Evolutionary conservation across 2,797 vertebrate genomes (phyloP), one percentile per base, ranked within the genome.

Genomic region (Sebastes taczanowskii): DNA sequence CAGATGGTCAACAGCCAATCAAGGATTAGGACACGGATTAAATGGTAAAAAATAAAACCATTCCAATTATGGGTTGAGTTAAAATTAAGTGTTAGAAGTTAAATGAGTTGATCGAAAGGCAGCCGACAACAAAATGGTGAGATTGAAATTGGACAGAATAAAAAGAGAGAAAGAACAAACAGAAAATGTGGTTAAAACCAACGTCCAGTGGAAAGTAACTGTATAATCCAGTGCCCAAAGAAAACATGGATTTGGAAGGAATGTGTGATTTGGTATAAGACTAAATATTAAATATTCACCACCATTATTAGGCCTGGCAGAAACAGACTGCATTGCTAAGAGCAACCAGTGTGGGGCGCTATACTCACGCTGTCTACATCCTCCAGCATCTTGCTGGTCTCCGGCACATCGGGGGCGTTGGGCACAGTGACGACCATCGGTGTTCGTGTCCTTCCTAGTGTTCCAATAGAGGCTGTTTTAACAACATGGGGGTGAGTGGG

Each of bases 381-480:
- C 84, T 99, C 98, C 38, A 99, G 95, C 97, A 99, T 98, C 91
- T 96, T 96, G 63, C 97, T 97, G 90, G 96, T 97, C 93, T 99
- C 98, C 42, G 97, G 96, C 46, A 97, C 95, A 0, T 99, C 98
- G 0, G 98, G 98, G 65, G 98, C 98, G 35, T 96, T 99, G 92
- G 99, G 99, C 59, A 99, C 97, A 0, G 95, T 97, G 89, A 99
- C 97, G 0, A 96, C 94, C 97, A 99, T 96, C 7, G 99, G 98
- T 8, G 97, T 96, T 38, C 99, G 97, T 65, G 97, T 97, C 94
- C 99, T 94, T 80, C 98, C 97, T 71, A 99, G 83, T 0, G 98
- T 99, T 82, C 98, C 98, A 0, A 99, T 97, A 52, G 96, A 99
- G 3, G 99, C 99, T 1, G 98, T 99, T 96, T 99, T 99, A 90